These are phyloP conservation scores for Rostratula benghalensis DNA, from an alignment of 2,113 vertebrate species.

Conservation along the genomic window DNA sequence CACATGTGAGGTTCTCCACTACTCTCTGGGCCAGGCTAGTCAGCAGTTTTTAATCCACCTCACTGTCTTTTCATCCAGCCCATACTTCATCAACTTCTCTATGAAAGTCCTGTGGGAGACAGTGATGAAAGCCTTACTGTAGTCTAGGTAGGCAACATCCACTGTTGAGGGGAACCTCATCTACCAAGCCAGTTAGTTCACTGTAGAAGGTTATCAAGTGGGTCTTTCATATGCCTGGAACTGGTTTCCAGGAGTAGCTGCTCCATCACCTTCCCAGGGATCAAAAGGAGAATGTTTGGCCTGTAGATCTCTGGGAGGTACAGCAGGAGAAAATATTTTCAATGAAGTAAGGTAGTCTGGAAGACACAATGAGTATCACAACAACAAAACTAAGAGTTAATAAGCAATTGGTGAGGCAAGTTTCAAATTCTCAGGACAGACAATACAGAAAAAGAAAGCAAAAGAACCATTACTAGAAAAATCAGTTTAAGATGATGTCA, in stretches of 20 bases:
- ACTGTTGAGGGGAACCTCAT: background rate
- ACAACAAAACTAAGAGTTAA: background rate
- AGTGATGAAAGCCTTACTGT: background rate
- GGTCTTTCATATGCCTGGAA: background rate
- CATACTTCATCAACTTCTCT: background rate
- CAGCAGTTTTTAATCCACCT: background rate
- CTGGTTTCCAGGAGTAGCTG: background rate
- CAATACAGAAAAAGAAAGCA: background rate
- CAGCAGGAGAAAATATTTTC: background rate
- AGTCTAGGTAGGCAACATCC: background rate
- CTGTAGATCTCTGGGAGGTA: background rate
- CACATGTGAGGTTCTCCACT: background rate
- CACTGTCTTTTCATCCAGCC: background rate
- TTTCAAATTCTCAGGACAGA: background rate
- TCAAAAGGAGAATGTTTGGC: background rate
- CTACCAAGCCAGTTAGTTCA: background rate
- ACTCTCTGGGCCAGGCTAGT: background rate
- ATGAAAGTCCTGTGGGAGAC: background rate
- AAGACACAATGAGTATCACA: background rate
- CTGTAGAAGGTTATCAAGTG: background rate
- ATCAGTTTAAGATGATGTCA: background rate
- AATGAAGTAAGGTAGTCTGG: background rate
- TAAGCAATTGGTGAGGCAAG: background rate
- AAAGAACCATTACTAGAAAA: background rate
- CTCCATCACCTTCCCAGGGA: background rate